Conservation (phyloP, 2,888 invertebrate species). For the Limnephilus marmoratus region DNA sequence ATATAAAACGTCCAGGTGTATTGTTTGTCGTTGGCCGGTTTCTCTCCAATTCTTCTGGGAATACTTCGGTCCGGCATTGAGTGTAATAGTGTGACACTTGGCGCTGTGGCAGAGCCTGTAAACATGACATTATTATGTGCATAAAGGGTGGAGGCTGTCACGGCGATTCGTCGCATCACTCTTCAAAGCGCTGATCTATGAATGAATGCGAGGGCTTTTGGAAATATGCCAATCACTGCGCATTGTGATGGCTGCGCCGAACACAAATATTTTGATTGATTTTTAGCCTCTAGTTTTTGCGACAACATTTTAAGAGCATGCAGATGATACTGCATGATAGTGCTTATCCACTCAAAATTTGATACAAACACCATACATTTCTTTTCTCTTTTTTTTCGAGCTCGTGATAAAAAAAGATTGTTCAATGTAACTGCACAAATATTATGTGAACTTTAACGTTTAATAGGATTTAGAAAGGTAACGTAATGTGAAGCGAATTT, state of each 20-base stretch:
- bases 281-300: conserved; percentile 25
- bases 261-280: conserved; percentile 39
- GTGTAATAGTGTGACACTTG: background rate
- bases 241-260: background rate
- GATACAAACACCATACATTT: no score
- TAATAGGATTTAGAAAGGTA: no score
- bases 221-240: conserved; percentile 26
- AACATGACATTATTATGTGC: conserved; percentile 40
- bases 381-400: no score
- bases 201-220: conserved; percentile 12
- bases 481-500: no score
- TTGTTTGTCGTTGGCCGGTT: background rate
- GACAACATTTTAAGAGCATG: background rate
- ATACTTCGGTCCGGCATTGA: conserved; percentile 11
- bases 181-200: conserved; percentile 22
- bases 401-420: no score
- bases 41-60: conserved; percentile 40
- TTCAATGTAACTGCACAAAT: no score
- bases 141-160: conserved; percentile 45
- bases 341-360: background rate
- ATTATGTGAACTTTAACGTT: no score
- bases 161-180: conserved; percentile 56
- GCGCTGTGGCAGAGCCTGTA: background rate
- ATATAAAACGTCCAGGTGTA: background rate
- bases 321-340: background rate